Evolutionary conservation across 1,140 invertebrate species (phyloP).

Genomic region (Dermatophagoides farinae): DNA sequence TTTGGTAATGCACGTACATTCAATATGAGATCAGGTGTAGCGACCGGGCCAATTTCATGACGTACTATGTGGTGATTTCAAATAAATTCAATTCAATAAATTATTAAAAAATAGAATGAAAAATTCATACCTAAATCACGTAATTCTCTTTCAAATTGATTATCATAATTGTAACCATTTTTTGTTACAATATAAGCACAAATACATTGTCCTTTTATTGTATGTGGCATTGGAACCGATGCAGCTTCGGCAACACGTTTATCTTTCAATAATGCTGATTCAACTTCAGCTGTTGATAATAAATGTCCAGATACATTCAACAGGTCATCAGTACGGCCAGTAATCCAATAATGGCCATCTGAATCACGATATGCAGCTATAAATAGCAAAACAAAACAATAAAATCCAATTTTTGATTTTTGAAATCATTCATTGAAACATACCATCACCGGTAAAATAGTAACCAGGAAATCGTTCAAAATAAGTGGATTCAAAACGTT

Average conservation of each 20-base stretch:
- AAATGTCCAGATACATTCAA: constrained; percentile 92
- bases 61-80: constrained; percentile 38
- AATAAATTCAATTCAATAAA: neutral
- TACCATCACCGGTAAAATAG: constrained; percentile 92
- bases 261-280: constrained; percentile 70
- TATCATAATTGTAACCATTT: constrained; percentile 29
- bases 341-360: constrained; percentile 91
- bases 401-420: neutral
- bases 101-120: constrained; percentile 13
- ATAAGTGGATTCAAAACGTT: constrained; percentile 78
- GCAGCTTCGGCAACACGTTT: constrained; percentile 68
- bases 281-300: constrained; percentile 85
- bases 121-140: constrained; percentile 40
- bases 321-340: constrained; percentile 92
- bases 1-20: constrained; percentile 78
- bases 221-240: constrained; percentile 76
- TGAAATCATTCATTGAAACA: constrained; percentile 21
- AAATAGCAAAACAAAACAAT: constrained; percentile 5
- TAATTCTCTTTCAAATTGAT: constrained; percentile 40
- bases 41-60: constrained; percentile 83
- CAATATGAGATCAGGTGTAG: constrained; percentile 80
- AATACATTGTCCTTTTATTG: constrained; percentile 81
- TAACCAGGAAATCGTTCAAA: constrained; percentile 86
- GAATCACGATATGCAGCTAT: constrained; percentile 59
- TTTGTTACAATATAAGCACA: constrained; percentile 87